phyloP scores from a whole-genome alignment of 2,113 vertebrate species.

The Vidua chalybeata region DNA sequence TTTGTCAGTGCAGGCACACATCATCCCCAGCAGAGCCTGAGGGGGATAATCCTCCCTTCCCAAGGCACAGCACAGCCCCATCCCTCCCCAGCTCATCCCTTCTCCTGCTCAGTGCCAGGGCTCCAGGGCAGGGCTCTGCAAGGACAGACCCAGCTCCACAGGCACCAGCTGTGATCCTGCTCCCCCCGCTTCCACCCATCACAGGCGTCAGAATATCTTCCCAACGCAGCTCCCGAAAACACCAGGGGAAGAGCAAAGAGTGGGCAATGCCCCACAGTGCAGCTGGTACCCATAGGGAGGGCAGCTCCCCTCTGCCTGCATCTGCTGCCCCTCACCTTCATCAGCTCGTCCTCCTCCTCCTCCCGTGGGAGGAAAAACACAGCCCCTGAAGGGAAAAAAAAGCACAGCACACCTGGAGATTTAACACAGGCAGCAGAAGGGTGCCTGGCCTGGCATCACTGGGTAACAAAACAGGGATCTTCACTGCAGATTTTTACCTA shows the following conservation, averaged over 20 bases:
- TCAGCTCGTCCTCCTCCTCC: neutral
- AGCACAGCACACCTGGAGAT: neutral
- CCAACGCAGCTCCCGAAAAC: neutral
- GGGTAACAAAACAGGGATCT: too few relatives aligned
- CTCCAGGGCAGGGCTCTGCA: neutral
- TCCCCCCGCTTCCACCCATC: accelerated
- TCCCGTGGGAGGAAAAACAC: neutral
- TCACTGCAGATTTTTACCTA: neutral
- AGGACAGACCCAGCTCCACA: neutral
- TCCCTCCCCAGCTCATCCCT: neutral
- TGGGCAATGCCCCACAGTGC: neutral
- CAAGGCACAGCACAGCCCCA: neutral
- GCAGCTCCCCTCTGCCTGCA: neutral
- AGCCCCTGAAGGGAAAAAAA: neutral
- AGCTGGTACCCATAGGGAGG: neutral
- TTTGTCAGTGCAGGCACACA: neutral
- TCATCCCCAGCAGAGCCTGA: neutral
- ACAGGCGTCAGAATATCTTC: neutral
- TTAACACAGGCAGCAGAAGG: neutral
- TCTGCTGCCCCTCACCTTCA: neutral
- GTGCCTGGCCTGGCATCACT: accelerated
- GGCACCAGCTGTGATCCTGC: neutral
- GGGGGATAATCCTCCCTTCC: neutral
- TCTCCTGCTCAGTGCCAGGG: too few relatives aligned
- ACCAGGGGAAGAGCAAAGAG: neutral